These are phyloP conservation scores for Nyctibius bracteatus DNA, from an alignment of 2,113 vertebrate genomes.

Conservation along the genomic window DNA sequence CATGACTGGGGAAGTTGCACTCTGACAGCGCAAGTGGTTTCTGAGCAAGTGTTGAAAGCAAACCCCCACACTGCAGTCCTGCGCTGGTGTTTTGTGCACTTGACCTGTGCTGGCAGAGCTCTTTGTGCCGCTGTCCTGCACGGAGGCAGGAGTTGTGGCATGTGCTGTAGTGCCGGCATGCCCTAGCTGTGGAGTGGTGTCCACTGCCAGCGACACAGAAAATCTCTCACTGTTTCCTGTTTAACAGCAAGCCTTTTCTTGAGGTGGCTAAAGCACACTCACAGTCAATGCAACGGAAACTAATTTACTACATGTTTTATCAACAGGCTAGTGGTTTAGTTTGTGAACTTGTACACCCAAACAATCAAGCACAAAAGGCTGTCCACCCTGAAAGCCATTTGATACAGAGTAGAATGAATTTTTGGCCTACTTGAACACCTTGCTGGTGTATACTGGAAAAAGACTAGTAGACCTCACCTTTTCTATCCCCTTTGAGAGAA, in stretches of 20 bases:
- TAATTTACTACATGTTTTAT: fast-evolving
- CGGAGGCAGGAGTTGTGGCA: background rate
- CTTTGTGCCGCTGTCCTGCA: too few relatives aligned
- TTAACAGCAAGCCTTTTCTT: background rate
- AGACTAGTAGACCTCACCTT: background rate
- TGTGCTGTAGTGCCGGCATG: background rate
- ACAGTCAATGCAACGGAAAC: background rate
- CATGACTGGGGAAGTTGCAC: background rate
- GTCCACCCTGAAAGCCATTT: background rate
- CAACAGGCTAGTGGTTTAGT: background rate
- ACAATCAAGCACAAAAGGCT: background rate
- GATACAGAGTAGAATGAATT: background rate
- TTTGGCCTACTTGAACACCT: background rate
- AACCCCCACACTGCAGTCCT: fast-evolving
- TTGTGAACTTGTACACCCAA: background rate
- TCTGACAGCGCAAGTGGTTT: background rate
- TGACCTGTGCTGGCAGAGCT: background rate
- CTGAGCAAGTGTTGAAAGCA: background rate
- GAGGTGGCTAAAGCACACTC: background rate
- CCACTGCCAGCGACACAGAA: background rate
- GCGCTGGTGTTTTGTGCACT: fast-evolving
- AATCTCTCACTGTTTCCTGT: background rate
- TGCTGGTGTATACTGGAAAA: background rate
- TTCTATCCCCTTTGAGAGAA: background rate
- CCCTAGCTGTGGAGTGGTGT: fast-evolving